Percentiles rank a stretch among this genome's conserved stretches.
Evolutionary conservation across 2,797 vertebrate genomes (phyloP).

Genomic region (Phrynocephalus guinanensis): DNA sequence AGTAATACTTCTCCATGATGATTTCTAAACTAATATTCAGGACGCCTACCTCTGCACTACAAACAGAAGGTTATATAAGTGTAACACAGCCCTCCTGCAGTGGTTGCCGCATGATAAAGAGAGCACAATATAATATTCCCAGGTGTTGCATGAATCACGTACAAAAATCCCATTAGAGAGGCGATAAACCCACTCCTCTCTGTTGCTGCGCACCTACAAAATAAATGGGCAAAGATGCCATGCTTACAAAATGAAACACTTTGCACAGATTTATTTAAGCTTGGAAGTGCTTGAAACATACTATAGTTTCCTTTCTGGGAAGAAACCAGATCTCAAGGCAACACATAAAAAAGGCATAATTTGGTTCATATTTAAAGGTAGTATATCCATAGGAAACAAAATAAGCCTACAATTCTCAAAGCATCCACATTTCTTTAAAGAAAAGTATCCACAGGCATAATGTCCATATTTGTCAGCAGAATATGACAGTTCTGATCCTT

Average conservation of each 20-base stretch:
- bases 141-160: conserved; percentile 15
- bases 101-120: conserved; percentile 62
- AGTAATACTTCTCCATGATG: conserved; percentile 73
- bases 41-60: conserved; percentile 65
- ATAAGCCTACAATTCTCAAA: conserved; percentile 67
- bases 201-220: conserved; percentile 47
- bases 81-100: conserved; percentile 60
- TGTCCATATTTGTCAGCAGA: conserved; percentile 56
- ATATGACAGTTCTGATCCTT: conserved; percentile 62
- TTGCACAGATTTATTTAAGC: conserved; percentile 57
- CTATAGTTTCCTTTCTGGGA: conserved; percentile 54
- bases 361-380: conserved; percentile 58
- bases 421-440: conserved; percentile 39
- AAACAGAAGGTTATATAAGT: conserved; percentile 73
- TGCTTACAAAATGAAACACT: conserved; percentile 63
- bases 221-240: conserved; percentile 49
- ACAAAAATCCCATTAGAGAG: conserved; percentile 51
- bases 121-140: conserved; percentile 51
- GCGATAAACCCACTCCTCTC: conserved; percentile 41
- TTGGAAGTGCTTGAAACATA: conserved; percentile 55
- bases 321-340: conserved; percentile 57
- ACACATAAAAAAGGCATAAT: conserved; percentile 62
- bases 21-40: conserved; percentile 76
- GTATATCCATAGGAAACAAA: conserved; percentile 63
- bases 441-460: conserved; percentile 57